Base-by-base conservation (phyloP, 2,797 vertebrate species). In the Chrysocyon brachyurus region DNA sequence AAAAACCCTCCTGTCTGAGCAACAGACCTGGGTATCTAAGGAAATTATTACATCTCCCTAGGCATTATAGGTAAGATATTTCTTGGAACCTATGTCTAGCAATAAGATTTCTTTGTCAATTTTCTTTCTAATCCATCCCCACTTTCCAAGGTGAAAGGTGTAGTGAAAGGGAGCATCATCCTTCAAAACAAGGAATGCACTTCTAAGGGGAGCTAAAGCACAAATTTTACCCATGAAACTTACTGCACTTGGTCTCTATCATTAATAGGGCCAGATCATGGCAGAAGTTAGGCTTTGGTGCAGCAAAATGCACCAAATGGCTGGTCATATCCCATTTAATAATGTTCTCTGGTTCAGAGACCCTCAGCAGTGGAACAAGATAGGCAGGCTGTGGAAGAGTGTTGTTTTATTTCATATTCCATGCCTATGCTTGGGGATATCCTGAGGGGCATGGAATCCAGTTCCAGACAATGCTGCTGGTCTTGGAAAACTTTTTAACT, bases 121-220 rank as follows among this genome's bases (percentile, higher is more conserved):
- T 75, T 97, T 73, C 59, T 79, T 96, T 92, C 52, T 77, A 26
- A 93, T 36, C 83, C 9, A 54, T 61, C 73, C 9, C 21, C 15
- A 79, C 31, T 54, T 93, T 94, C 40, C 52, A 49, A 90, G 63
- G 46, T 46, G 19, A 77, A 96, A 85, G 70, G 26, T 46, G 21
- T 17, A 83, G 21, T 70, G 28, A 87, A 73, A 87, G 26, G 61
- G 16, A 81, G 1, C 8, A 33, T 64, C 21, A 63, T 31, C 52
- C 36, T 64, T 66, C 31, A 66, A 63, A 96, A 78, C 3, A 81
- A 66, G 17, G 15, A 49, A 52, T 91, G 11, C 3, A 31, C 17
- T 59, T 81, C n/a, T 31, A 4, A 56, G 31, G 2, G 31, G 17
- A 6, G 36, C 56, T 83, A 36, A 63, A 70, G 72, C 77, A 82